Base-by-base conservation (phyloP, 2,888 invertebrate species). In the Epistrophe grossulariae region DNA sequence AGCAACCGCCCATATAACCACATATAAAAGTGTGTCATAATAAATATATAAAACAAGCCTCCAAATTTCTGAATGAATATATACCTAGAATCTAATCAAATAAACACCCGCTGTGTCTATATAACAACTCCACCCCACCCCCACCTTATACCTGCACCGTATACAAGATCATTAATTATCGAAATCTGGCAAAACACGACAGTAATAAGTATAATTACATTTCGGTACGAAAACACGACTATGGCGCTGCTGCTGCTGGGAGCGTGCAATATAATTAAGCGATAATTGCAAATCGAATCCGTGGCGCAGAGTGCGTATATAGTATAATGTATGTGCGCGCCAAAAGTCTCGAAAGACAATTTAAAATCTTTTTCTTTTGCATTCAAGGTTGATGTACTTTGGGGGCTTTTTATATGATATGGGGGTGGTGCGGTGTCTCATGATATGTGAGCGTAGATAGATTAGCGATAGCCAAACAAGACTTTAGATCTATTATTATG, bases 381-480 rank as follows among this genome's bases (percentile, higher is more conserved):
- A 45, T 45, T 84, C 84, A 84, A 84, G 84, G 84, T 72, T 77
- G 77, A 84, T 84, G 81, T 72, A 84, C 84, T 81, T 52, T 48
- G 24, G 77, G 17, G 17, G n/a, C 60, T 48, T 66, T 2, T 8
- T 11, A 3, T 15, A 35, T 35, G 5, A 28, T 24, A n/a, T 55
- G 55, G 45, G 82, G 48, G 66, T 43, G 82, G 78, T 62, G 2
- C n/a, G n/a, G n/a, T 43, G 50, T 48, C 28, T 66, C 19, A 24
- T 24, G 7, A 31, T 31, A 35, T 19, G 81, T 64, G 52, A 66
- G 50, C 64, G 43, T 50, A 82, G 83, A 84, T 84, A 84, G 81
- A 81, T 84, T 77, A 72, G 55, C 80, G 84, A 84, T 84, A 84
- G 81, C 84, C 81, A 77, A 81, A 84, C 68, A 80, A 66, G 74